Evolutionary conservation across 2,888 invertebrate species (phyloP), one percentile per base, ranked within the genome.

Genomic region (Boloria euphrosyne): DNA sequence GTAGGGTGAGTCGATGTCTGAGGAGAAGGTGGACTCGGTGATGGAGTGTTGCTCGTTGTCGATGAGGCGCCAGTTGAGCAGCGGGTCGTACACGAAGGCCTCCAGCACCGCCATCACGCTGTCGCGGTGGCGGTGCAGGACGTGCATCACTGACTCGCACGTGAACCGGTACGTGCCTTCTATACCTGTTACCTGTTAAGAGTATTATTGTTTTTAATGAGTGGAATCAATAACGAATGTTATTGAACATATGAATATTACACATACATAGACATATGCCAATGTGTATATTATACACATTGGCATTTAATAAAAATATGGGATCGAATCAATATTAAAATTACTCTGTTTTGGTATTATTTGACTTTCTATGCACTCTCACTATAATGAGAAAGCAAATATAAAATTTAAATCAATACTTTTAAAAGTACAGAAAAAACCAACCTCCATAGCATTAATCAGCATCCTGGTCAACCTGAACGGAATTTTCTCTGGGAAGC

Each of bases 71-170:
- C 99, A 99, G 90, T 99, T 99, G 13, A 99, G 94, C 53, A 99
- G 92, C 0, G 99, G 99, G 91, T 99, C 99, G 84, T 99, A 99
- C 2, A 99, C 99, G 86, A 99, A 99, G 0, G 99, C 99, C 84
- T 99, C 99, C n/a, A 99, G 92, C 0, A 99, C 99, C 2, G 99
- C 99, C 98, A 99, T 98, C 63, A 99, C 93, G 81, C 98, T 98
- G 92, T 99, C 99, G 80, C 98, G 98, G 86, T 99, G 98, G 47
- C 97, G 94, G 71, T 98, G 95, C n/a, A 99, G 88, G 13, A 99
- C 98, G n/a, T 96, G 94, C 98, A 99, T 98, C 0, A 99, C 99
- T 17, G 98, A 97, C 83, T 99, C 98, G 88, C 99, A 99, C 0
- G 99, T 99, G 76, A 97, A 95, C 4, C 98, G 94, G 86, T 99